phyloP scores from a whole-genome alignment of 2,888 invertebrate genomes.

The Imbricaverruca yamaguchii region DNA sequence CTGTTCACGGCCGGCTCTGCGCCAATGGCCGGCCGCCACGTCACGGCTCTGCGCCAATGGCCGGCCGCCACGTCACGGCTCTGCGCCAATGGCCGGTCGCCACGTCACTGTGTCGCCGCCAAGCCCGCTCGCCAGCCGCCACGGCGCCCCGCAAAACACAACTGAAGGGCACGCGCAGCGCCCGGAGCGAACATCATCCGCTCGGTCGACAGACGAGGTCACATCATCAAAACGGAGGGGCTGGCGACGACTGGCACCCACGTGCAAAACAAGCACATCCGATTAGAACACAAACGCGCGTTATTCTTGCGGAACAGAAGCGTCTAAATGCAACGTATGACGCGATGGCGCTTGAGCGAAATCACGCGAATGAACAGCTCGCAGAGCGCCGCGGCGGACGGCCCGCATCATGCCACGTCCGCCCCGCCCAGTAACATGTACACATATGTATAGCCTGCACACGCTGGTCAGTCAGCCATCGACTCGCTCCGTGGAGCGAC shows the following conservation, averaged over 20 bases:
- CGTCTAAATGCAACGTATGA: neutral
- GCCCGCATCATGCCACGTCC: neutral
- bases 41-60: too few relatives aligned
- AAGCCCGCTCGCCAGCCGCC: too few relatives aligned
- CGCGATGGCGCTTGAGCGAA: neutral
- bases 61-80: too few relatives aligned
- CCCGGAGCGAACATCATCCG: too few relatives aligned
- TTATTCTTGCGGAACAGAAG: neutral
- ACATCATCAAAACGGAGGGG: neutral
- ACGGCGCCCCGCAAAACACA: too few relatives aligned
- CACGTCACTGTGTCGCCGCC: too few relatives aligned
- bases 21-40: too few relatives aligned
- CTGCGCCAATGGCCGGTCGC: too few relatives aligned
- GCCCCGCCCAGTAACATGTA: neutral
- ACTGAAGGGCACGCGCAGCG: too few relatives aligned
- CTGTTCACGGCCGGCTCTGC: too few relatives aligned
- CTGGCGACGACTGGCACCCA: neutral
- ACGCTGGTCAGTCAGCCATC: too few relatives aligned
- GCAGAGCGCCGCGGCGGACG: neutral
- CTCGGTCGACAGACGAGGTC: neutral
- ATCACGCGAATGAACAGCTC: neutral
- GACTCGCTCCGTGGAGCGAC: too few relatives aligned
- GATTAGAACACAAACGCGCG: neutral
- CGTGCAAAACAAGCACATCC: conserved; percentile 8
- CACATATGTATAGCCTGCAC: neutral